phyloP scores from a whole-genome alignment of 2,113 vertebrate genomes.

The Engystomops pustulosus region DNA sequence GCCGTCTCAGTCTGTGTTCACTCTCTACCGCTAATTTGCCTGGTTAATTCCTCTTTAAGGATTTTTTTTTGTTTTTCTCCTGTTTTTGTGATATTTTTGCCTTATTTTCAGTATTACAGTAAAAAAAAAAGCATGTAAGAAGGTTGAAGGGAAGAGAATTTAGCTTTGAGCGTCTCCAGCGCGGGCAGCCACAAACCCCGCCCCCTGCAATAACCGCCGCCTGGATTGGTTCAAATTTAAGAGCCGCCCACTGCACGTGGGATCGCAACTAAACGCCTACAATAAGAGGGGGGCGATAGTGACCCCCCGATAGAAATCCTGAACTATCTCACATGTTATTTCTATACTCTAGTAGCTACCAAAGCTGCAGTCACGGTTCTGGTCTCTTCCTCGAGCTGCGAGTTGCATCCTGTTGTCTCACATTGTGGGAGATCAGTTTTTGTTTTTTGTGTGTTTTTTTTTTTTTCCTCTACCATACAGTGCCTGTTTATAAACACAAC shows the following conservation, averaged over 20 bases:
- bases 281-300: no score
- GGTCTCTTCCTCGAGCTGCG: fast-evolving
- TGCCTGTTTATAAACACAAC: neutral
- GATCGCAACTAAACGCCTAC: no score
- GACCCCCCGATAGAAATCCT: neutral
- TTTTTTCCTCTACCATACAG: neutral
- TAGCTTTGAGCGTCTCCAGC: neutral
- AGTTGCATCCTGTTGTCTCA: fast-evolving
- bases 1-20: neutral
- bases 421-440: neutral
- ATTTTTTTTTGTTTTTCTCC: neutral
- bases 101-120: slow-evolving; percentile 57
- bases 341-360: neutral
- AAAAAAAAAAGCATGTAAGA: neutral
- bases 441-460: neutral
- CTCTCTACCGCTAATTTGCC: slow-evolving; percentile 4
- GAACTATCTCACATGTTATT: no score
- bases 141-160: slow-evolving; percentile 46
- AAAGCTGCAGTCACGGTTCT: neutral
- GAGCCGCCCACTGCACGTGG: no score
- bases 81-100: slow-evolving; percentile 43
- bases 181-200: no score
- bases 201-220: no score
- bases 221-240: no score
- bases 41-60: neutral